A percentile compares a stretch with the other conserved stretches of the same genome.
phyloP scores from a whole-genome alignment of 2,797 vertebrate genomes.

The Distichodus sexfasciatus region DNA sequence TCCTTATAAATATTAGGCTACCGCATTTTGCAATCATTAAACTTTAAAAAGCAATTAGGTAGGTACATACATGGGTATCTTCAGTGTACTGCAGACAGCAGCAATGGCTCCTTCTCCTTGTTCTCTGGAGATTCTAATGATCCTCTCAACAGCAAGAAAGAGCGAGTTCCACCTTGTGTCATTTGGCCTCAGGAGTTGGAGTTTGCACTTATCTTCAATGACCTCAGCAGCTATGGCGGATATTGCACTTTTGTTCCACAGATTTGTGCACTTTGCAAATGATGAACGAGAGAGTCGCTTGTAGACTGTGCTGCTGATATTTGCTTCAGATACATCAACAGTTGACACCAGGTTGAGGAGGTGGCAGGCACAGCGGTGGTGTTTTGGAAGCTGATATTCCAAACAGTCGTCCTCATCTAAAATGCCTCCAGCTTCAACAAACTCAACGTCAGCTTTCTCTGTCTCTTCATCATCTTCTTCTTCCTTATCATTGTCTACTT shows the following conservation, averaged over 20 bases:
- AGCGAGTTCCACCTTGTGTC: constrained; percentile 37
- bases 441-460: too few species aligned
- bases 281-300: background rate
- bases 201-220: constrained; percentile 26
- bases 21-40: too few species aligned
- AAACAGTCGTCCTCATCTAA: constrained; percentile 26
- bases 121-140: constrained; percentile 5
- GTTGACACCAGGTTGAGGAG: constrained; percentile 33
- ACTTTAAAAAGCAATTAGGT: too few species aligned
- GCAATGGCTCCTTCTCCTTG: constrained; percentile 6
- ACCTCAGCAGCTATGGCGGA: constrained; percentile 25
- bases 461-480: too few species aligned
- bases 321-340: constrained; percentile 16
- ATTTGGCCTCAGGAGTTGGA: constrained; percentile 21
- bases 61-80: constrained; percentile 10
- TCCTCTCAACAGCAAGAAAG: constrained; percentile 23
- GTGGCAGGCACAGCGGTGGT: constrained; percentile 25
- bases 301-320: constrained; percentile 12
- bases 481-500: too few species aligned
- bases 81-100: constrained; percentile 11
- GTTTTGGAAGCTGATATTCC: constrained; percentile 34
- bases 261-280: background rate
- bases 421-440: background rate
- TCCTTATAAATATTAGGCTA: background rate
- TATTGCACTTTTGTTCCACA: constrained; percentile 27